A percentile compares a stretch with the other conserved stretches of the same genome.
Evolutionary conservation across 2,113 vertebrate genomes (phyloP).

Genomic region (Blennius ocellaris): DNA sequence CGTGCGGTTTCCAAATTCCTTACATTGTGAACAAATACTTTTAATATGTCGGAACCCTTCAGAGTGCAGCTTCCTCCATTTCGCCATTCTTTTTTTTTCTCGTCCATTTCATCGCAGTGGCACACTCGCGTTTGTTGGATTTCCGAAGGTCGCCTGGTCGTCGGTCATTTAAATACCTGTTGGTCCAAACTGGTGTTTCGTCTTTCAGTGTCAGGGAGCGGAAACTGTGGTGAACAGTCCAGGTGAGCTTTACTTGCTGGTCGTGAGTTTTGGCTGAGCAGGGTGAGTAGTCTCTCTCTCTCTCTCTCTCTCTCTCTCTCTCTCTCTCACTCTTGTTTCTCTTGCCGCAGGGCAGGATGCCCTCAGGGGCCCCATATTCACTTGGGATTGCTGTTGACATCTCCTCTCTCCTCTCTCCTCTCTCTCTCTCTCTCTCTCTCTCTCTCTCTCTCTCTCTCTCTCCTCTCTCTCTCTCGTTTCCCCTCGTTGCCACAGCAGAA

Average conservation of each 20-base stretch:
- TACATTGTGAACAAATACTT: too few relatives aligned
- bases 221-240: slow-evolving; percentile 37
- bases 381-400: slow-evolving; percentile 66
- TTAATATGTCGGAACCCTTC: too few relatives aligned
- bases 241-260: slow-evolving; percentile 32
- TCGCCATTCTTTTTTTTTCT: neutral
- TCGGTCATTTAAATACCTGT: slow-evolving; percentile 5
- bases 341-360: slow-evolving; percentile 61
- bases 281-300: slow-evolving; percentile 19
- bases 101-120: too few relatives aligned
- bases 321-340: neutral
- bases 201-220: slow-evolving; percentile 16
- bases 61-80: too few relatives aligned
- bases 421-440: too few relatives aligned
- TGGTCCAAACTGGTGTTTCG: slow-evolving; percentile 16
- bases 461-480: slow-evolving; percentile 16
- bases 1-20: too few relatives aligned
- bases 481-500: slow-evolving; percentile 33
- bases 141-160: neutral
- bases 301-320: slow-evolving; percentile 15
- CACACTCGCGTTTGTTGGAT: neutral
- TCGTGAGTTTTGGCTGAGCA: slow-evolving; percentile 26
- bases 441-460: slow-evolving; percentile 34
- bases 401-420: slow-evolving; percentile 27
- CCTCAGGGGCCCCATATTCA: slow-evolving; percentile 61